A percentile compares a stretch with the other conserved stretches of the same genome.
These are phyloP conservation scores for Mobula hypostoma DNA, from an alignment of 2,113 vertebrate species.

Conservation along the genomic window DNA sequence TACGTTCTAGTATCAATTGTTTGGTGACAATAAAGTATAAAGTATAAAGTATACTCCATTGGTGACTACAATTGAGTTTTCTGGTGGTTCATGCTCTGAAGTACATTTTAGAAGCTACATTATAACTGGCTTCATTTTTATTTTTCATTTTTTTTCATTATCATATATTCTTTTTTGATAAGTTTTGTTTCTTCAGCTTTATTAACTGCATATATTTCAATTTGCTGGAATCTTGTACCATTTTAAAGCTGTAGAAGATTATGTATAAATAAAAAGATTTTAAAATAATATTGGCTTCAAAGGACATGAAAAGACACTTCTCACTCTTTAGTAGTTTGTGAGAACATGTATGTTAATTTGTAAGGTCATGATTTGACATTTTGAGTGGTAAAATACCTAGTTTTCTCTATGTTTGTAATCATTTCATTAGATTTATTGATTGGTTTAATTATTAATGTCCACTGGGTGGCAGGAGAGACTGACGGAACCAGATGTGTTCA, in stretches of 20 bases:
- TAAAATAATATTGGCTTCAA: background rate
- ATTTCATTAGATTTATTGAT: background rate
- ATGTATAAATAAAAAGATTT: too few relatives aligned
- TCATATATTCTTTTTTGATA: too few relatives aligned
- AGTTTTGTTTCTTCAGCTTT: too few relatives aligned
- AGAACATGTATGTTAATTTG: background rate
- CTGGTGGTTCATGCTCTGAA: background rate
- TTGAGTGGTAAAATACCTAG: background rate
- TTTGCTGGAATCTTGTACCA: too few relatives aligned
- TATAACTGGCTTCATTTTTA: background rate
- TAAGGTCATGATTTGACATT: background rate
- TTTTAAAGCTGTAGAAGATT: too few relatives aligned
- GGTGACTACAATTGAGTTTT: background rate
- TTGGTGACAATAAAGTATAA: too few relatives aligned
- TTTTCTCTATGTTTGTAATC: background rate
- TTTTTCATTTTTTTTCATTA: too few relatives aligned
- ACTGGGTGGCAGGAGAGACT: constrained; percentile 30
- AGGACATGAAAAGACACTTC: background rate
- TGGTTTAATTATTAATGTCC: background rate
- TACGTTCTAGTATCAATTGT: too few relatives aligned
- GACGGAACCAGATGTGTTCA: background rate
- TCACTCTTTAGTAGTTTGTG: background rate
- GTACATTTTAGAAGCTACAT: background rate
- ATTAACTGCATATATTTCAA: too few relatives aligned
- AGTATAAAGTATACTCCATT: background rate